Evolutionary conservation across 2,888 invertebrate genomes (phyloP), one percentile per base, ranked within the genome.

Genomic region (Eulithis prunata): DNA sequence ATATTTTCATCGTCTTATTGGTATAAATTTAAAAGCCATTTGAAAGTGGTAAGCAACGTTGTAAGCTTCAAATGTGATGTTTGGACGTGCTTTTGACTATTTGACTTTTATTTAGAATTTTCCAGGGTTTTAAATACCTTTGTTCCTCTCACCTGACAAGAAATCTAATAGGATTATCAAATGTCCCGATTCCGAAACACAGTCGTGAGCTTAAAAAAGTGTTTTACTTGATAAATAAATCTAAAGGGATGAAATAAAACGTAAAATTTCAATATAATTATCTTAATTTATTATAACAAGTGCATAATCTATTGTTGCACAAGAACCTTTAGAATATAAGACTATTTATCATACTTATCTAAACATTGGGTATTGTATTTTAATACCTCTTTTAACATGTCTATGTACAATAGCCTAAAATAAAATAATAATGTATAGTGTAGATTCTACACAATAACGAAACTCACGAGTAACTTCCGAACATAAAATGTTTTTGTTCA

Each of bases 341-440:
- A 65, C 46, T 53, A 66, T 28, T 52, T 65, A 68, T 52, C 57
- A 56, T 56, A 14, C 28, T 51, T 46, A 58, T 21, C 46, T 41
- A 36, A 52, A 36, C 36, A 55, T 36, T n/a, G n/a, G n/a, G n/a
- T n/a, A n/a, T n/a, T 21, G 21, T 32, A 52, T 32, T 32, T 55
- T 51, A 10, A 38, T 36, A 54, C 12, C 21, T 21, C 21, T 8
- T 47, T 58, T 21, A 64, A 60, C 36, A 57, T 57, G 4, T 65
- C 65, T 74, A 74, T 74, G 71, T 74, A 74, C 74, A 75, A 71
- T 61, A 56, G 52, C 73, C 63, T 71, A 71, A 67, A 70, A 68
- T 68, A 71, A 70, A 70, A 69, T 68, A 71, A 70, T 41, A 53
- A 47, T 32, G 2, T 41, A 41, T 10, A 41, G 41, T 41, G 41